Evolutionary conservation across 2,113 vertebrate genomes (phyloP).

Genomic region (Tragelaphus strepsiceros): DNA sequence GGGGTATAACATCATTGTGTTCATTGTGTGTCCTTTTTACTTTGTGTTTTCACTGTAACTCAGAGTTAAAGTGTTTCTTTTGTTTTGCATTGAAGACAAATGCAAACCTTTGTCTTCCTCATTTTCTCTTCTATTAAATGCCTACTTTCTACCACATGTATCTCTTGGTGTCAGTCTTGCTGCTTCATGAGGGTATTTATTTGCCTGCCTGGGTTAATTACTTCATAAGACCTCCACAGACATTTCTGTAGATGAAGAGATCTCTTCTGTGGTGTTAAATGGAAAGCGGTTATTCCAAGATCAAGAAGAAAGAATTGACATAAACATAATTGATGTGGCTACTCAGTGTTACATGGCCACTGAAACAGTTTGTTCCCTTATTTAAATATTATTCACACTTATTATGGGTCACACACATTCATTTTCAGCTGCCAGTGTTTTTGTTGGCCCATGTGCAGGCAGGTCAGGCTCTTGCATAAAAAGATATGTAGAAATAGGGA

Average conservation of each 20-base stretch:
- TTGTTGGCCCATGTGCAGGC: neutral
- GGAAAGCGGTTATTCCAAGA: conserved; percentile 13
- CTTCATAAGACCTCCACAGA: conserved; percentile 2
- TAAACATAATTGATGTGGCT: conserved; percentile 22
- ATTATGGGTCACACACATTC: neutral
- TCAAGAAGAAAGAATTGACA: conserved; percentile 30
- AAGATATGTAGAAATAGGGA: neutral
- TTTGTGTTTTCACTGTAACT: neutral
- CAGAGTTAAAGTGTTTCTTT: neutral
- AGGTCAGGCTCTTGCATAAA: neutral
- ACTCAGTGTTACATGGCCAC: neutral
- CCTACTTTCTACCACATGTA: neutral
- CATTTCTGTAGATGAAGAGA: conserved; percentile 32
- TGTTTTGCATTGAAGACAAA: neutral
- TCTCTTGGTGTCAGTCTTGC: conserved; percentile 10
- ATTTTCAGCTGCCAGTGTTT: conserved; percentile 13
- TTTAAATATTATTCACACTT: conserved; percentile 13
- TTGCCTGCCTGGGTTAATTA: conserved; percentile 53
- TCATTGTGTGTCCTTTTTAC: neutral
- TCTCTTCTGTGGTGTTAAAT: conserved; percentile 11
- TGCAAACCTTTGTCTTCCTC: neutral
- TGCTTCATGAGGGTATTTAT: conserved; percentile 15
- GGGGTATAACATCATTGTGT: neutral
- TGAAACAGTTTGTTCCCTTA: conserved; percentile 34
- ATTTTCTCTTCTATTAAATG: conserved; percentile 11